A percentile compares a stretch with the other conserved stretches of the same genome.
These are phyloP conservation scores for Agriotes lineatus DNA, from an alignment of 2,888 invertebrate genomes.

Conservation along the genomic window DNA sequence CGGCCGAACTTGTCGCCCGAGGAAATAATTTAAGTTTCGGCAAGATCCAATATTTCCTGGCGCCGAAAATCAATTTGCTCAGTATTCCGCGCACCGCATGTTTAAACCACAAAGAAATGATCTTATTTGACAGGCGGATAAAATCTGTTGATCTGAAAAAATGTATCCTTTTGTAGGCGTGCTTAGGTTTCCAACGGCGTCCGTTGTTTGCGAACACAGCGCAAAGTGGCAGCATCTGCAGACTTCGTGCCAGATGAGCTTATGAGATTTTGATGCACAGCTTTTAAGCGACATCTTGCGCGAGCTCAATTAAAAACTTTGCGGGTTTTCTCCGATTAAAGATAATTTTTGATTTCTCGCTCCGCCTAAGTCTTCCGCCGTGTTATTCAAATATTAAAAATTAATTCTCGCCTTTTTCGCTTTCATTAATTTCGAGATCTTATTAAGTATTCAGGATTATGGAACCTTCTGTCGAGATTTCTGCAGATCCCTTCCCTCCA, in stretches of 20 bases:
- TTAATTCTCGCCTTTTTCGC: constrained; percentile 9
- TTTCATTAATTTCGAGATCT: constrained; percentile 16
- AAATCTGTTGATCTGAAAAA: constrained; percentile 58
- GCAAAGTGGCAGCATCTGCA: constrained; percentile 47
- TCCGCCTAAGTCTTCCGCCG: constrained; percentile 3
- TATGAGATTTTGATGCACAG: constrained; percentile 50
- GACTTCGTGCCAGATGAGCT: constrained; percentile 44
- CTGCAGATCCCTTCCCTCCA: neutral
- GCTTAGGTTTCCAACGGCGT: constrained; percentile 49
- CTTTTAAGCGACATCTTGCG: constrained; percentile 43
- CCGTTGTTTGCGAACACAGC: constrained; percentile 41
- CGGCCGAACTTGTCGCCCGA: neutral
- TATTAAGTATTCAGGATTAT: neutral
- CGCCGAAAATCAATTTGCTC: constrained; percentile 37
- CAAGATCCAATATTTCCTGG: constrained; percentile 24
- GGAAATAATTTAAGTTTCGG: constrained; percentile 23
- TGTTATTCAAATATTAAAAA: constrained; percentile 34
- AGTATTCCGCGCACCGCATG: constrained; percentile 37
- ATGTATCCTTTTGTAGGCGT: constrained; percentile 55
- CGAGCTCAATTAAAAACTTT: constrained; percentile 47
- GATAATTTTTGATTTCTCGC: constrained; percentile 32
- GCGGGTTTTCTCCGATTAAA: constrained; percentile 25
- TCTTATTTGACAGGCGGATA: constrained; percentile 56
- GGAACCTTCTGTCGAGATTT: neutral
- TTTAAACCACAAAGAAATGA: constrained; percentile 52